These are phyloP conservation scores for Rhodinocichla rosea DNA, from an alignment of 2,113 vertebrate genomes.

Conservation along the genomic window DNA sequence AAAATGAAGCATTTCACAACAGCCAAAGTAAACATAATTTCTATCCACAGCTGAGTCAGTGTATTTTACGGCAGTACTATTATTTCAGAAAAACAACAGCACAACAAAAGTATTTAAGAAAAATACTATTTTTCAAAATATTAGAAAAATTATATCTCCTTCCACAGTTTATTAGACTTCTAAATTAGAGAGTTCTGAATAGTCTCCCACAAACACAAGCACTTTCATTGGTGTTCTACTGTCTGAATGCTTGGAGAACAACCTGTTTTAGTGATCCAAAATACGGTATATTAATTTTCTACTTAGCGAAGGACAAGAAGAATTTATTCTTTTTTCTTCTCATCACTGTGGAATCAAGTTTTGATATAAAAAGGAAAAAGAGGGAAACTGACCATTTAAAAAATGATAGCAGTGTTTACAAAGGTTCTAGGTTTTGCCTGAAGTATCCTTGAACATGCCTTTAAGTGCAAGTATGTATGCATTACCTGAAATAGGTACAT, in stretches of 20 bases:
- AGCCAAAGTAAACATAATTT: background rate
- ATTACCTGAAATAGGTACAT: background rate
- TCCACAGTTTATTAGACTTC: background rate
- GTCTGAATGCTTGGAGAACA: background rate
- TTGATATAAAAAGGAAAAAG: background rate
- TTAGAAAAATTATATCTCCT: background rate
- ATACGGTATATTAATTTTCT: background rate
- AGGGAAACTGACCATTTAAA: background rate
- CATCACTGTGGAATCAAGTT: background rate
- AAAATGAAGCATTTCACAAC: background rate
- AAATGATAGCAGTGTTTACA: background rate
- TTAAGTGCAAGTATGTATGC: background rate
- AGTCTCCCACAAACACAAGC: background rate
- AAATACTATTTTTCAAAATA: background rate
- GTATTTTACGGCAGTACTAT: background rate
- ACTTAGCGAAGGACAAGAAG: background rate
- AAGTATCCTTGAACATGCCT: background rate
- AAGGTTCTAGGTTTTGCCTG: background rate
- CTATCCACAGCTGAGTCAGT: background rate
- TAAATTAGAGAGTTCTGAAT: background rate
- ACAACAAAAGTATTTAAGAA: background rate
- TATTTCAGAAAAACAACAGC: background rate
- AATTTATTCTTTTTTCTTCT: background rate
- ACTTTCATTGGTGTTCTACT: background rate
- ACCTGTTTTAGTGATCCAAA: background rate